A percentile compares a stretch with the other conserved stretches of the same genome.
Evolutionary conservation across 2,797 vertebrate species (phyloP).

Genomic region (Acrossocheilus fasciatus): DNA sequence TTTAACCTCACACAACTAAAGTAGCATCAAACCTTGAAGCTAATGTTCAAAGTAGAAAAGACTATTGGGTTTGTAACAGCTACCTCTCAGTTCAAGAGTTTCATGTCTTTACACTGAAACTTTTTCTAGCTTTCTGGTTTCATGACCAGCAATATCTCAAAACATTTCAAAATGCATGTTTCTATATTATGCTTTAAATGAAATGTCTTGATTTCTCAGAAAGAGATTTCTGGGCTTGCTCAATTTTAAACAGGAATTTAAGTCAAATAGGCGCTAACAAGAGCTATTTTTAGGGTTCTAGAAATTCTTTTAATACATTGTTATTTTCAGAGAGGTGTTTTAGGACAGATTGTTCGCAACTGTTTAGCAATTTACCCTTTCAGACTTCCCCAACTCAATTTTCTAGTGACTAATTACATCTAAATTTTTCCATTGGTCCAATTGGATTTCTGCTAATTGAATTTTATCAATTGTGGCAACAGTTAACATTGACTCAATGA

Average conservation of each 20-base stretch:
- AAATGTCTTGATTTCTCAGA: background rate
- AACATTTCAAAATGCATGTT: background rate
- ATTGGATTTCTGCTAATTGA: too few relatives aligned
- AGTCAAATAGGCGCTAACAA: background rate
- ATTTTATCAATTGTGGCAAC: too few relatives aligned
- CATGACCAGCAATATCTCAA: background rate
- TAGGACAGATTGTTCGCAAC: background rate
- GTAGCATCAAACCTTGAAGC: background rate
- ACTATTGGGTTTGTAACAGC: background rate
- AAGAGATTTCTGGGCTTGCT: background rate
- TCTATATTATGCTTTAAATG: background rate
- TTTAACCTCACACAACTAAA: background rate
- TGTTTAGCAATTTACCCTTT: constrained; percentile 33
- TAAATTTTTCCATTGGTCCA: too few relatives aligned
- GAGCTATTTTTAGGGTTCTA: background rate
- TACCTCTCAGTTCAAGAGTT: background rate
- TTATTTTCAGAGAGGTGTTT: constrained; percentile 3
- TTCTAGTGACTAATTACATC: too few relatives aligned
- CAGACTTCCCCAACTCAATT: too few relatives aligned
- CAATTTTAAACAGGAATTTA: background rate
- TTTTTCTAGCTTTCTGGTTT: constrained; percentile 1
- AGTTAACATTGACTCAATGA: too few relatives aligned
- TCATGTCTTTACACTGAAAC: background rate
- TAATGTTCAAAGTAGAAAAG: background rate
- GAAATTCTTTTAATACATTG: background rate